Evolutionary conservation across 2,888 invertebrate genomes (phyloP), one percentile per base, ranked within the genome.

Genomic region (Unio delphinus): DNA sequence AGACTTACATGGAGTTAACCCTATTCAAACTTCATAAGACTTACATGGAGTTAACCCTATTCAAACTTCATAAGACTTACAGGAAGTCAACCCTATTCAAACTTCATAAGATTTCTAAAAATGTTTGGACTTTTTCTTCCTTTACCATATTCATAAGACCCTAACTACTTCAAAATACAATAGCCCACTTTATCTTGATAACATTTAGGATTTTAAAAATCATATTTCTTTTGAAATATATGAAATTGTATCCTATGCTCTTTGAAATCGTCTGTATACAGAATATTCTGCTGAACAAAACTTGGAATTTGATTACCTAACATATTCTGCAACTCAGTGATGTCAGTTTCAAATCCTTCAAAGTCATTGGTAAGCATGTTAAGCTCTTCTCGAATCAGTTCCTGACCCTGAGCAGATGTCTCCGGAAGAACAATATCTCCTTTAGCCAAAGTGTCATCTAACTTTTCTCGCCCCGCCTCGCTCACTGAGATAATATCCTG

Each of bases 401-500:
- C 96, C 89, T 94, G 95, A 0, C 95, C 95, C 85, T 96, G 93
- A 0, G 94, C 93, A 0, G 97, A 95, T 67, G 97, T 92, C 83
- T 93, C 93, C 0, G 92, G 91, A 11, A 93, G 92, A 79, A 89
- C 82, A 61, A 83, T 75, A 23, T 93, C 92, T 15, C 96, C 94
- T 72, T 95, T 93, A 72, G 94, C 93, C 28, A 93, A 93, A 1
- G 97, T 91, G 20, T 94, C 93, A 80, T 94, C 93, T 3, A 97
- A 89, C 88, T 95, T 95, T 60, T 94, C 92, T 61, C 94, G 93
- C 17, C 95, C 95, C 86, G 94, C 95, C 1, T 94, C 93, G 70
- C 95, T 92, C 15, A 93, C 93, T 83, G 95, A 94, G 85, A 95
- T 93, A 26, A 97, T 92, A 84, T 96, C 95, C 84, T 93, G 75